Conservation (phyloP, 1,140 invertebrate genomes). For the Trissolcus basalis region DNA sequence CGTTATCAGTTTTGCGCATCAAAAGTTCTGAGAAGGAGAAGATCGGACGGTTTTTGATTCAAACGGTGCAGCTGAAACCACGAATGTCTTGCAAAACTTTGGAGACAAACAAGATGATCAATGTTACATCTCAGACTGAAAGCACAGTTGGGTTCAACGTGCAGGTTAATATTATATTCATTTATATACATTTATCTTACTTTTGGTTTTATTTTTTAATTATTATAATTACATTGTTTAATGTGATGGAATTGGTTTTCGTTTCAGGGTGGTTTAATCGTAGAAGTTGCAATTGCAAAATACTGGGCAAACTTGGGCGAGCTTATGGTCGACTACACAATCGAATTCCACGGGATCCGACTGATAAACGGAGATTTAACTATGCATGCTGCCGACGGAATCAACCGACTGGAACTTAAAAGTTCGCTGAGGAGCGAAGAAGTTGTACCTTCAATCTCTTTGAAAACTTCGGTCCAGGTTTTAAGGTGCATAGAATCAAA, state of each 20-base stretch:
- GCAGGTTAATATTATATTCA: conserved; percentile 76
- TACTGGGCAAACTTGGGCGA: conserved; percentile 95
- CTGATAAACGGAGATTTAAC: conserved; percentile 81
- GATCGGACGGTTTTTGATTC: conserved; percentile 86
- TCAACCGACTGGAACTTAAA: conserved; percentile 83
- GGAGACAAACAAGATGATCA: conserved; percentile 89
- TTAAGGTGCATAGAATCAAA: conserved; percentile 78
- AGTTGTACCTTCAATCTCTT: conserved; percentile 82
- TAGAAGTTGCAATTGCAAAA: conserved; percentile 93
- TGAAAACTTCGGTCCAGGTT: conserved; percentile 88
- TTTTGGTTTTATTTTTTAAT: too few relatives aligned
- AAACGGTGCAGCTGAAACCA: conserved; percentile 88
- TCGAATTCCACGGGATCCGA: conserved; percentile 90
- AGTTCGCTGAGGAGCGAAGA: conserved; percentile 87
- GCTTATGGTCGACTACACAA: conserved; percentile 83
- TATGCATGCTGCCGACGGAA: conserved; percentile 86
- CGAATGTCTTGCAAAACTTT: conserved; percentile 85
- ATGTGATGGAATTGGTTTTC: too few relatives aligned
- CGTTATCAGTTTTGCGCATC: conserved; percentile 76
- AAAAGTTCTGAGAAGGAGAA: conserved; percentile 80
- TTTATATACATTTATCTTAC: too few relatives aligned
- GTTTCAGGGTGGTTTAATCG: conserved; percentile 81
- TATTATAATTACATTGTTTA: too few relatives aligned
- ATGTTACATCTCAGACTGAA: conserved; percentile 82
- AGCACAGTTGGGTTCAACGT: conserved; percentile 82